These are phyloP conservation scores for Lordiphosa fenestrarum DNA, from an alignment of 2,888 invertebrate species.

Conservation along the genomic window DNA sequence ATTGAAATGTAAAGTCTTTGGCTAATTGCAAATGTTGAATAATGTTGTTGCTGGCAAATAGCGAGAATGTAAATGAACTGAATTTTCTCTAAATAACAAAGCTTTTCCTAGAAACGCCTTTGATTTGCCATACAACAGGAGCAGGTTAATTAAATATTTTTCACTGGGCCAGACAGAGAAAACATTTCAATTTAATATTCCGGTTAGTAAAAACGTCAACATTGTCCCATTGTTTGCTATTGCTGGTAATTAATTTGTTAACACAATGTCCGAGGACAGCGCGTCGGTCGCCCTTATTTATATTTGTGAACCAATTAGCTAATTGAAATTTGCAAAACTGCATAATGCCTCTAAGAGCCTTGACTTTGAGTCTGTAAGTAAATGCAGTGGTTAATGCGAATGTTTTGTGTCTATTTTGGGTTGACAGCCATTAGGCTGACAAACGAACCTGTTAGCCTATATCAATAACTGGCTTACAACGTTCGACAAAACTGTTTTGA, in stretches of 20 bases:
- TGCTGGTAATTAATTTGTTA: slow-evolving; percentile 64
- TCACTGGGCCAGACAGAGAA: slow-evolving; percentile 3
- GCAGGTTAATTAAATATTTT: slow-evolving; percentile 43
- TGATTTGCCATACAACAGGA: slow-evolving; percentile 33
- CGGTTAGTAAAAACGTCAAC: slow-evolving; percentile 39
- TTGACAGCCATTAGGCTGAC: slow-evolving; percentile 39
- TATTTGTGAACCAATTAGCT: slow-evolving; percentile 52
- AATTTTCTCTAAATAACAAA: slow-evolving; percentile 8
- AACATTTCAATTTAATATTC: slow-evolving; percentile 20
- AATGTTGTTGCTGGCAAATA: slow-evolving; percentile 7
- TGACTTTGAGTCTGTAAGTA: no score
- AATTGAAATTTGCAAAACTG: slow-evolving; percentile 59
- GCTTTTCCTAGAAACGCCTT: slow-evolving; percentile 14
- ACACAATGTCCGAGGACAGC: slow-evolving; percentile 38
- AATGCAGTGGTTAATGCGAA: slow-evolving; percentile 20
- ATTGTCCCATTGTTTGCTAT: slow-evolving; percentile 48
- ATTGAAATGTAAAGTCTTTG: slow-evolving; percentile 18
- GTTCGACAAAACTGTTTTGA: slow-evolving; percentile 39
- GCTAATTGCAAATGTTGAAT: slow-evolving; percentile 12
- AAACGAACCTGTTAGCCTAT: slow-evolving; percentile 62
- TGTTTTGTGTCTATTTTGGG: slow-evolving; percentile 16
- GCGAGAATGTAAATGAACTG: slow-evolving; percentile 28
- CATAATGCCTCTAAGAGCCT: slow-evolving; percentile 9
- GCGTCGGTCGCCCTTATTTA: background rate
- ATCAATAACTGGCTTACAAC: slow-evolving; percentile 61